Base-by-base conservation (phyloP, 2,113 vertebrate genomes). In the Antigone vipio region DNA sequence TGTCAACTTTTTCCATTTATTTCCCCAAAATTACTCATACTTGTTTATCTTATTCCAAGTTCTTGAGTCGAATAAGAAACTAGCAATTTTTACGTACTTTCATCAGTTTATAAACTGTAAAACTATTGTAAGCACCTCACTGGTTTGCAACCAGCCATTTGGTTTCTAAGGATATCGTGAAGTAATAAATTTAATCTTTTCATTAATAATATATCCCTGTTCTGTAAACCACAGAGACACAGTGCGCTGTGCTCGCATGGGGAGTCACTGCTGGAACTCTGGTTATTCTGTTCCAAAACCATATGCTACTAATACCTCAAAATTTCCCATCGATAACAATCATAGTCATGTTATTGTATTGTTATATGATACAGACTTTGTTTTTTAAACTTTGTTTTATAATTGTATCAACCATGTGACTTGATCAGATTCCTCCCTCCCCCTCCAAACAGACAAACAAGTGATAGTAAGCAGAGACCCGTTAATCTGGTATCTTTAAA, bases 241-340 rank as follows among this genome's bases (percentile, higher is more conserved):
- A 4, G 22, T 50, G n/a, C 1, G 0, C 23, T 85, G 26, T 21
- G 32, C 29, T 66, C 6, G 0, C 22, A 5, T 17, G n/a, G 21
- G 11, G 34, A 27, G 7, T 81, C 56, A 38, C 34, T 49, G 35
- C 38, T 91, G 58, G 44, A 82, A 5, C 9, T 52, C 64, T 49
- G 34, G 35, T 34, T 78, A 35, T 64, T 87, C 40, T 72, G 52
- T 72, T 89, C 66, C 60, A 82, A 85, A 92, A 30, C 6, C 15
- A 11, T 56, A n/a, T 52, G 34, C 21, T 2, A 0, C 26, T 67
- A 60, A 38, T 68, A 75, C 14, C 19, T 87, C 52, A 63, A n/a
- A 56, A 64, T 68, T 87, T 44, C 47, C 35, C 5, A 38, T 15
- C 1, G 1, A 32, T 55, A 88, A 30, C 34, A 68, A 32, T 50